phyloP scores from a whole-genome alignment of 2,797 vertebrate species.

The Amniataba percoides region DNA sequence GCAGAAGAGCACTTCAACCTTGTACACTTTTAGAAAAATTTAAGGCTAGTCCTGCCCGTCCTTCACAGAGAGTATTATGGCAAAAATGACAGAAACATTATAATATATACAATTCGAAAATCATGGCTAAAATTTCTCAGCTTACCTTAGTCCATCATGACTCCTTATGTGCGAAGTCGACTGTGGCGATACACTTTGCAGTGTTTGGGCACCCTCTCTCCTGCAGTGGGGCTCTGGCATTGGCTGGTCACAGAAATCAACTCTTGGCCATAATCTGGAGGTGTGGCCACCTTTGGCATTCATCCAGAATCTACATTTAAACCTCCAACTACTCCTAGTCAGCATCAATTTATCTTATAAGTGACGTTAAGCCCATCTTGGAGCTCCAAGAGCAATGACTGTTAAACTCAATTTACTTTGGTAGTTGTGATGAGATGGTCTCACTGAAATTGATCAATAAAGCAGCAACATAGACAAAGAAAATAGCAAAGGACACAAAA shows the following conservation, averaged over 20 bases:
- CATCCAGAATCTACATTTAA: slow-evolving; percentile 21
- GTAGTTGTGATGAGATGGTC: accelerated
- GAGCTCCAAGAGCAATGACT: not conserved
- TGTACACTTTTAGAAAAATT: not conserved
- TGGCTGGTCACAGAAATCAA: slow-evolving; percentile 24
- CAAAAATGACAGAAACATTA: not conserved
- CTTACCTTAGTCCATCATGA: slow-evolving; percentile 48
- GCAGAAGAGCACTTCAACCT: not conserved
- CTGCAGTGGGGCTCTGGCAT: not conserved
- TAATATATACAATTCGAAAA: not conserved
- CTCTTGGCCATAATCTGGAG: slow-evolving; percentile 51
- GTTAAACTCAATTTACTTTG: not conserved
- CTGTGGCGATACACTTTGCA: not conserved
- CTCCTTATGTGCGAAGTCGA: not conserved
- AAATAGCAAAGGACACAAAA: not conserved
- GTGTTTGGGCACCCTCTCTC: slow-evolving; percentile 31
- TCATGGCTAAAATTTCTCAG: not conserved
- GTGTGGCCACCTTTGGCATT: slow-evolving; percentile 58
- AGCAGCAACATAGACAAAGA: not conserved
- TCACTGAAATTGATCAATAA: not conserved
- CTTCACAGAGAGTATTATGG: slow-evolving; percentile 9
- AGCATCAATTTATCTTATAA: not conserved
- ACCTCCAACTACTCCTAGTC: slow-evolving; percentile 6
- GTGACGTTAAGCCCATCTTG: not conserved
- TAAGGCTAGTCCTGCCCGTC: not conserved